Base-by-base conservation (phyloP, 2,888 invertebrate species). In the Nymphalis polychloros region DNA sequence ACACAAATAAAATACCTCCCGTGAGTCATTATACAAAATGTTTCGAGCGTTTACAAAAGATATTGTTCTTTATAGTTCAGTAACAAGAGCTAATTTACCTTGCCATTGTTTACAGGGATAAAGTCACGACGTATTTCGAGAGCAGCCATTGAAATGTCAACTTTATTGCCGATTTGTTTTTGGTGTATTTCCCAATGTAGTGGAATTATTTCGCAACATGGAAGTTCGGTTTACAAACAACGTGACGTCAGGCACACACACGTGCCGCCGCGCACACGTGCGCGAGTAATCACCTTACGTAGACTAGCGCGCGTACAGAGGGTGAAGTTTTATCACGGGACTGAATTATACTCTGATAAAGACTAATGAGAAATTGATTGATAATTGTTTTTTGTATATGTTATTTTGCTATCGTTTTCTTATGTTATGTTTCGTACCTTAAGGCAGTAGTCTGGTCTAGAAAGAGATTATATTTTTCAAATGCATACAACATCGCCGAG, bases 151-250 rank as follows among this genome's bases (percentile, higher is more conserved):
- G 13, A 53, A 53, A 27, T 53, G 20, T 53, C 16, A 53, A 53
- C 27, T 16, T 16, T 53, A 65, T 57, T 13, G 6, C 1, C 1
- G 13, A n/a, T 0, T 8, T 1, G 0, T 27, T 66, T 23, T 48
- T 10, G 50, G 61, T 57, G 7, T 13, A n/a, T 23, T 47, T 62
- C 59, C 8, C 19, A 19, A 13, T 41, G 46, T 13, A 19, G 13
- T 20, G 6, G 19, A 16, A n/a, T 20, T 59, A 52, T 63, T 35
- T 20, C 8, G 16, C 23, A 41, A 13, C 41, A 13, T 41, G 41
- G 64, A 48, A 27, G 35, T 59, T 35, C 47, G 68, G 69, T 71
- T 71, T 69, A 69, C 57, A 69, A 71, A 71, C 71, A 71, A 48
- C 23, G 63, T 66, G 71, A 71, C 71, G 71, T 71, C 68, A 71